Conservation (phyloP, 2,797 vertebrate genomes). For the Danio choprae region DNA sequence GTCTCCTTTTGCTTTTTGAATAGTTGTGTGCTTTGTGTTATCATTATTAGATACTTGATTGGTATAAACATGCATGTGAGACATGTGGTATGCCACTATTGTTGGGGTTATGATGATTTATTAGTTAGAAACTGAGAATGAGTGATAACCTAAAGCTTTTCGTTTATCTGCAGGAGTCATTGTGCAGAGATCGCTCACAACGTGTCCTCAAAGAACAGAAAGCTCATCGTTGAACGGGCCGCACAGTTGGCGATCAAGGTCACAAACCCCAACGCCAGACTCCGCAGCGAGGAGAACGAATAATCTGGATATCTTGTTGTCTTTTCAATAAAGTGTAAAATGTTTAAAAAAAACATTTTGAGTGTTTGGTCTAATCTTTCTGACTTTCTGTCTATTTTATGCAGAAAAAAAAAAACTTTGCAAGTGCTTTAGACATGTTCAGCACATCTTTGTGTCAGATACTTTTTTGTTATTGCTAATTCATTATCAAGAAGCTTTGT, state of each 20-base stretch:
- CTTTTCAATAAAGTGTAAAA: slow-evolving; percentile 84
- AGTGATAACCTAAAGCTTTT: not conserved
- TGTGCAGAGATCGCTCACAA: slow-evolving; percentile 99
- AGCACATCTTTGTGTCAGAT: too few species aligned
- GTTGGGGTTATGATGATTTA: too few species aligned
- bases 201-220: slow-evolving; percentile 98
- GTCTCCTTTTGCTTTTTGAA: not conserved
- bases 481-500: too few species aligned
- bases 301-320: slow-evolving; percentile 74
- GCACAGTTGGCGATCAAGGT: slow-evolving; percentile 97
- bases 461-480: too few species aligned
- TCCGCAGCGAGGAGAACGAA: slow-evolving; percentile 98
- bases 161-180: slow-evolving; percentile 81
- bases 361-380: not conserved
- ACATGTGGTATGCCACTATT: too few species aligned
- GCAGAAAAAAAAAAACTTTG: too few species aligned
- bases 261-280: slow-evolving; percentile 97
- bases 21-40: not conserved
- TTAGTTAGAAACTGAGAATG: not conserved
- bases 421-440: too few species aligned
- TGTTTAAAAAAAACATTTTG: slow-evolving; percentile 1
- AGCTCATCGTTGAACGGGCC: slow-evolving; percentile 94
- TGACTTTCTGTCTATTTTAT: too few species aligned
- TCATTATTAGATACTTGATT: too few species aligned
- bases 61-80: not conserved